These are phyloP conservation scores for Neocrepidodera transversa DNA, from an alignment of 2,888 invertebrate genomes.

Conservation along the genomic window DNA sequence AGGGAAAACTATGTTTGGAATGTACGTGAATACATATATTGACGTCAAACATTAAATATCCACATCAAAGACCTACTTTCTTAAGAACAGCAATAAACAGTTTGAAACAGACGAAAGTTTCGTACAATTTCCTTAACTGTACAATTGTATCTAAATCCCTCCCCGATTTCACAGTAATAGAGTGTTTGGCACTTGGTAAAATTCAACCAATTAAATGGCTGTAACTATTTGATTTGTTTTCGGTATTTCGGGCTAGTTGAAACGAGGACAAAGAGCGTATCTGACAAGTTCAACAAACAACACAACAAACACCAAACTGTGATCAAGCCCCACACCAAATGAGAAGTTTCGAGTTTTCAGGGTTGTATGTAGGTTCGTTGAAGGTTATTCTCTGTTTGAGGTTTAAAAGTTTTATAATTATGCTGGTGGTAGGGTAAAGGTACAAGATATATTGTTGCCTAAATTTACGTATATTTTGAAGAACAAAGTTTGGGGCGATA, in stretches of 20 bases:
- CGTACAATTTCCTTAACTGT: slow-evolving; percentile 6
- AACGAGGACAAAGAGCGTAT: slow-evolving; percentile 37
- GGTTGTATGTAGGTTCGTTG: neutral
- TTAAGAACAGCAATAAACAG: slow-evolving; percentile 19
- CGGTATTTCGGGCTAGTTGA: slow-evolving; percentile 31
- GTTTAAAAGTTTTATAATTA: neutral
- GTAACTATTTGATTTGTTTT: slow-evolving; percentile 38
- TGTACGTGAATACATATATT: too few relatives aligned
- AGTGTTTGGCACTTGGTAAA: slow-evolving; percentile 34
- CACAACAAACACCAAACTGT: slow-evolving; percentile 57
- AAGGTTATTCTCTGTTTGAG: neutral
- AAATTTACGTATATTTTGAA: too few relatives aligned
- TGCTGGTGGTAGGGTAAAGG: neutral
- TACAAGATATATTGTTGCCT: too few relatives aligned
- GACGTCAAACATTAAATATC: neutral
- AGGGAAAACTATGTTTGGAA: too few relatives aligned
- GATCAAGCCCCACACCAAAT: slow-evolving; percentile 44
- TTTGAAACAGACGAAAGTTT: slow-evolving; percentile 12
- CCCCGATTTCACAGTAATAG: slow-evolving; percentile 22
- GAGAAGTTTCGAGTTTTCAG: slow-evolving; percentile 14
- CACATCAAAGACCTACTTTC: slow-evolving; percentile 7
- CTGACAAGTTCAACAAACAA: slow-evolving; percentile 48
- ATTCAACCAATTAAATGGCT: slow-evolving; percentile 35
- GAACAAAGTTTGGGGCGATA: too few relatives aligned
- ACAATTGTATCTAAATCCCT: slow-evolving; percentile 16